These are phyloP conservation scores for Chionis minor DNA, from an alignment of 2,113 vertebrate species.

Conservation along the genomic window DNA sequence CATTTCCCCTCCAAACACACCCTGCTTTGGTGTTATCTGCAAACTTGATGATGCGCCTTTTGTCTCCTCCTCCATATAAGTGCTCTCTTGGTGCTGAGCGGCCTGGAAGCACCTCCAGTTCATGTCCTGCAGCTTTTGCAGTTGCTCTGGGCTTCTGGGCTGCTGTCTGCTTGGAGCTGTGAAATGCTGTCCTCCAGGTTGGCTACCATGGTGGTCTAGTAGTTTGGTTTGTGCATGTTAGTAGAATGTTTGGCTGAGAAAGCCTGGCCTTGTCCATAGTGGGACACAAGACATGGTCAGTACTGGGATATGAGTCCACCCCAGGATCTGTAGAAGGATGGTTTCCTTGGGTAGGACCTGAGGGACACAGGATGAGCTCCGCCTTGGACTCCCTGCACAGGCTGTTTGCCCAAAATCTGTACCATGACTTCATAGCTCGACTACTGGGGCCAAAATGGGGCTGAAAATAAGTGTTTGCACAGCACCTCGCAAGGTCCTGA, in stretches of 20 bases:
- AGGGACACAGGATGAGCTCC: background rate
- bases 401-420: background rate
- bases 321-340: background rate
- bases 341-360: background rate
- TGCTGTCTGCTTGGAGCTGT: background rate
- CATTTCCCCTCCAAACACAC: background rate
- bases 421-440: background rate
- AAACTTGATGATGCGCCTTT: background rate
- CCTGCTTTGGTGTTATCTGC: background rate
- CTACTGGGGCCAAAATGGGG: accelerated
- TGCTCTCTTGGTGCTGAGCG: background rate
- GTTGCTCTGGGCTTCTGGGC: background rate
- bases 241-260: background rate
- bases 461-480: background rate
- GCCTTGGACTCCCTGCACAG: background rate
- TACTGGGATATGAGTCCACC: background rate
- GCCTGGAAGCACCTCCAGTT: background rate
- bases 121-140: background rate
- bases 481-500: background rate
- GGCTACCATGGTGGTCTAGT: background rate
- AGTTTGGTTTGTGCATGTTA: background rate
- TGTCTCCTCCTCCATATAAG: background rate
- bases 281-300: background rate
- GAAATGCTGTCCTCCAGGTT: background rate
- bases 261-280: background rate